These are phyloP conservation scores for Aphodius sticticus DNA, from an alignment of 2,888 invertebrate species.

Conservation along the genomic window DNA sequence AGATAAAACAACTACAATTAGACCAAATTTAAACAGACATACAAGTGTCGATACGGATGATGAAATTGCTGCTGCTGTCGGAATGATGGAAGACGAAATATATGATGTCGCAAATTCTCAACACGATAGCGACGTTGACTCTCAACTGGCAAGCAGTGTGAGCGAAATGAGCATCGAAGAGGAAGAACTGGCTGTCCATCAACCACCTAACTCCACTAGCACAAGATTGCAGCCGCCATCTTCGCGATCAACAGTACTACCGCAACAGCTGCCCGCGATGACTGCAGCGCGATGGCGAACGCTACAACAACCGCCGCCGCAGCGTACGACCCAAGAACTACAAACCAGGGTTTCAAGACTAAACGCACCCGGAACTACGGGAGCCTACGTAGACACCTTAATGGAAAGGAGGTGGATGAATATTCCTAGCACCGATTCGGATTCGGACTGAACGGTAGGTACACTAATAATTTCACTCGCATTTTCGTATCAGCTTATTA, in stretches of 20 bases:
- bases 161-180: not conserved
- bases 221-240: not conserved
- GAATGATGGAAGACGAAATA: not conserved
- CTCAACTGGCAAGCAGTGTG: not conserved
- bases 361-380: not conserved
- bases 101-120: not conserved
- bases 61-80: slow-evolving; percentile 7
- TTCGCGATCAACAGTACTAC: not conserved
- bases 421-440: not conserved
- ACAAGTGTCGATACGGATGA: not conserved
- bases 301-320: not conserved
- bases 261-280: not conserved
- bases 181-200: not conserved
- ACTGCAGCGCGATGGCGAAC: not conserved
- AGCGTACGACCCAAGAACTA: not conserved
- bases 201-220: not conserved
- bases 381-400: not conserved
- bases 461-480: not conserved
- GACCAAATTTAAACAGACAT: not conserved
- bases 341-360: not conserved
- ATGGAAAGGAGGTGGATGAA: not conserved
- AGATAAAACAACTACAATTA: not conserved
- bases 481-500: no score
- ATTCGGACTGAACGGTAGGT: not conserved
- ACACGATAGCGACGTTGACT: not conserved